Evolutionary conservation across 2,113 vertebrate genomes (phyloP).

Genomic region (Syrmaticus mikado): DNA sequence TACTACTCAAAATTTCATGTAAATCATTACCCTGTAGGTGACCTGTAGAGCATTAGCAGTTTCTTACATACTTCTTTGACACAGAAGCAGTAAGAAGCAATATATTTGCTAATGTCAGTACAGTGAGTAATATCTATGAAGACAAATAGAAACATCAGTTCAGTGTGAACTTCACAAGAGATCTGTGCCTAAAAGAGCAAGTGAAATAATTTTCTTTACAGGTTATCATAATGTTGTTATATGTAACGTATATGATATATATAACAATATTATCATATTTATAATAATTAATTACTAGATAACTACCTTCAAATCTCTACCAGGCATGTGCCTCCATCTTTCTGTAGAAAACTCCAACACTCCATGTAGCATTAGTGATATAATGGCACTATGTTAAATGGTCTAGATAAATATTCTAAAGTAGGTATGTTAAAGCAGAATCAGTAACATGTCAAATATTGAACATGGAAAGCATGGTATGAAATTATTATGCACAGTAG

Average conservation of each 20-base stretch:
- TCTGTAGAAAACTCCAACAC: neutral
- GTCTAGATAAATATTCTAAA: slow-evolving; percentile 35
- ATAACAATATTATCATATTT: no score
- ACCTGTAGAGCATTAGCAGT: neutral
- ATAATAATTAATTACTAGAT: slow-evolving; percentile 11
- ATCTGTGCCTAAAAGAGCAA: slow-evolving; percentile 16
- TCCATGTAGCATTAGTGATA: neutral
- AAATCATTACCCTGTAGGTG: neutral
- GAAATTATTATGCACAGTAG: slow-evolving; percentile 33
- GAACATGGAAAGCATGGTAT: slow-evolving; percentile 33
- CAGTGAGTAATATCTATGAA: neutral
- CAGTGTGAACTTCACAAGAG: slow-evolving; percentile 16
- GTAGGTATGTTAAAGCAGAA: slow-evolving; percentile 37
- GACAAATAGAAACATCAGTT: slow-evolving; percentile 41
- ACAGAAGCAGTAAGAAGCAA: neutral
- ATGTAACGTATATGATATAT: no score
- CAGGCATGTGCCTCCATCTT: neutral
- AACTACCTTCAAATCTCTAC: slow-evolving; percentile 5
- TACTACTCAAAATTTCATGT: neutral
- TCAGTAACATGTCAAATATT: slow-evolving; percentile 31
- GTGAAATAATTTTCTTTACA: slow-evolving; percentile 18
- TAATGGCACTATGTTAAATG: neutral
- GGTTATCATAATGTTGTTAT: slow-evolving; percentile 22
- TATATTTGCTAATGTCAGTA: neutral
- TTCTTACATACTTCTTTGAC: neutral